Percentiles rank a stretch among this genome's conserved stretches.
Evolutionary conservation across 2,797 vertebrate genomes (phyloP).

Genomic region (Pristis pectinata): DNA sequence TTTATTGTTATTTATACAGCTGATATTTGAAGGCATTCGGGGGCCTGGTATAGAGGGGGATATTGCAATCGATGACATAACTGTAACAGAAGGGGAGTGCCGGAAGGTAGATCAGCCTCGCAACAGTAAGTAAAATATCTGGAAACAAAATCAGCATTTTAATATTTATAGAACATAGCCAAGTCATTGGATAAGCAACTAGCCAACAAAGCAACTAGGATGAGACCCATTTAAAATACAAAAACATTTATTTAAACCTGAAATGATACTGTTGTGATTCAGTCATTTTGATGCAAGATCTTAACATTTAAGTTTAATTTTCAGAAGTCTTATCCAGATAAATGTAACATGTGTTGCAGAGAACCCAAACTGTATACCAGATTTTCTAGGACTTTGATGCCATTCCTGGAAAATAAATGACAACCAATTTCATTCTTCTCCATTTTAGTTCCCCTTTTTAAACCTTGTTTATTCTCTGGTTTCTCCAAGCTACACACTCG

Average conservation of each 20-base stretch:
- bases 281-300: neutral
- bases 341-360: neutral
- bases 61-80: conserved; percentile 91
- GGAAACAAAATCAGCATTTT: neutral
- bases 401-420: neutral
- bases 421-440: neutral
- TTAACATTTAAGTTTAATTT: neutral
- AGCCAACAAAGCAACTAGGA: neutral
- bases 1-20: conserved; percentile 53
- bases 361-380: neutral
- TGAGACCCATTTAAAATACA: neutral
- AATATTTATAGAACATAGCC: neutral
- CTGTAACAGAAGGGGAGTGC: conserved; percentile 89
- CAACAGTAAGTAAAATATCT: conserved; percentile 69
- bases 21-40: conserved; percentile 89
- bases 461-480: neutral
- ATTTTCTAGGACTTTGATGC: neutral
- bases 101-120: conserved; percentile 72
- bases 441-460: neutral
- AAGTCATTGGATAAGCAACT: neutral
- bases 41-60: conserved; percentile 93
- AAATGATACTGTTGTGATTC: neutral
- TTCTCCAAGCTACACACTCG: neutral
- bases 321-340: neutral
- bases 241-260: neutral